A percentile compares a stretch with the other conserved stretches of the same genome.
Evolutionary conservation across 2,888 invertebrate genomes (phyloP).

Genomic region (Camptogramma bilineatum): DNA sequence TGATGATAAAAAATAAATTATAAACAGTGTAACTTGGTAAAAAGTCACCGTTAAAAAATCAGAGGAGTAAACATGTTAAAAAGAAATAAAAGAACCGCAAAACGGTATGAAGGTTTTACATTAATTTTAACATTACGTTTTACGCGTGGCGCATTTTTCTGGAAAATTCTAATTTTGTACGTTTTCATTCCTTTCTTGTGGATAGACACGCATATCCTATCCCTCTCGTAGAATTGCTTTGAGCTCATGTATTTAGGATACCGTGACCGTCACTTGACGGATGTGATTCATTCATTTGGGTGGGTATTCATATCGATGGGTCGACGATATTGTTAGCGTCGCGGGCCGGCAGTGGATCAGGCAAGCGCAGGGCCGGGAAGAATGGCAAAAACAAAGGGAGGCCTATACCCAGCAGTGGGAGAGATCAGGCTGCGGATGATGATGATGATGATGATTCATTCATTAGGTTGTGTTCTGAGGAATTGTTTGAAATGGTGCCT

Average conservation of each 20-base stretch:
- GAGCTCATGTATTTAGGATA: not conserved
- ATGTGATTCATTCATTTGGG: not conserved
- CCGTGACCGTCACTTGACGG: not conserved
- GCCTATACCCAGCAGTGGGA: too few species aligned
- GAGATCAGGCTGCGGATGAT: too few species aligned
- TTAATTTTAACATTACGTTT: slow-evolving; percentile 6
- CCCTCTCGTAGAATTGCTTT: slow-evolving; percentile 12
- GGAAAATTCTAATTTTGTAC: slow-evolving; percentile 10
- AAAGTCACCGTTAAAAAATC: not conserved
- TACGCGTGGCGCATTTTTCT: not conserved
- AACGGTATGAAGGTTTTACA: not conserved
- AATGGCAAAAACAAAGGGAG: too few species aligned
- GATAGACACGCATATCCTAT: slow-evolving; percentile 11
- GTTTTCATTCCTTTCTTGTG: slow-evolving; percentile 11
- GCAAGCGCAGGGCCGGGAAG: too few species aligned
- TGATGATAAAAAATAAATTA: too few species aligned
- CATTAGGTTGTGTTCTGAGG: too few species aligned
- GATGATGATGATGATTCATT: too few species aligned
- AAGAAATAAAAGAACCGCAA: not conserved
- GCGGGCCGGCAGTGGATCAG: too few species aligned
- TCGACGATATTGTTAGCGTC: too few species aligned
- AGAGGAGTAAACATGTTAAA: not conserved
- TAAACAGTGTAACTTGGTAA: too few species aligned
- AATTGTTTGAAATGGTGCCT: too few species aligned
- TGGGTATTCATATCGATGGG: not conserved